Conservation (phyloP, 1,140 invertebrate genomes). For the Conus betulinus region DNA sequence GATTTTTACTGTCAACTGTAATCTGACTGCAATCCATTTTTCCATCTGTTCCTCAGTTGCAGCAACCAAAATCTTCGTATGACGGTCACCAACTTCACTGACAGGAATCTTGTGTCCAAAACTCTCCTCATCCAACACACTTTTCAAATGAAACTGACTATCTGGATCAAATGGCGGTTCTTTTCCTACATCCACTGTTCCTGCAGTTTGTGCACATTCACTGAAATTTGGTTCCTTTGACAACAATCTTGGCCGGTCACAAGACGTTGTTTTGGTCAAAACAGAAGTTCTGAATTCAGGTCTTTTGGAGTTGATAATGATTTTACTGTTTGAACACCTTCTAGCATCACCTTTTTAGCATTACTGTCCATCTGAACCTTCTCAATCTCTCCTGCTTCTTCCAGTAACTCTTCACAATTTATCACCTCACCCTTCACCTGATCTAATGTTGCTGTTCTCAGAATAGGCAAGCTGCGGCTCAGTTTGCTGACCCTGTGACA, state of each 20-base stretch:
- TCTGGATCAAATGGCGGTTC: not conserved
- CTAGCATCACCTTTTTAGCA: not conserved
- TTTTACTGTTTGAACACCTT: not conserved
- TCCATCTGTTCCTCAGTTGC: not conserved
- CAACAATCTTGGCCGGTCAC: no score
- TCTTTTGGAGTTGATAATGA: not conserved
- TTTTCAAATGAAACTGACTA: not conserved
- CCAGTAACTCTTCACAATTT: not conserved
- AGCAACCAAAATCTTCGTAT: not conserved
- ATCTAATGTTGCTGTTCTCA: no score
- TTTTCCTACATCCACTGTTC: not conserved
- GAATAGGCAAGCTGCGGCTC: no score
- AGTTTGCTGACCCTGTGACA: no score
- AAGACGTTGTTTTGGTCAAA: not conserved
- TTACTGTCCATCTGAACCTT: not conserved
- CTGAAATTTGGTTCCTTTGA: not conserved
- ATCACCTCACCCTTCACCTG: not conserved
- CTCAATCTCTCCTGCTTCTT: not conserved
- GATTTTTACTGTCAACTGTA: not conserved
- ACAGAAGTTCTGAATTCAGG: not conserved
- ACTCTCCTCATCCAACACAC: no score
- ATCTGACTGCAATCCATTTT: not conserved
- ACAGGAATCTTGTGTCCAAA: no score
- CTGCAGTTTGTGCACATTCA: not conserved
- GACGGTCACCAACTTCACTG: not conserved